phyloP scores from a whole-genome alignment of 1,140 invertebrate genomes.

The Xylocopa sonorina region DNA sequence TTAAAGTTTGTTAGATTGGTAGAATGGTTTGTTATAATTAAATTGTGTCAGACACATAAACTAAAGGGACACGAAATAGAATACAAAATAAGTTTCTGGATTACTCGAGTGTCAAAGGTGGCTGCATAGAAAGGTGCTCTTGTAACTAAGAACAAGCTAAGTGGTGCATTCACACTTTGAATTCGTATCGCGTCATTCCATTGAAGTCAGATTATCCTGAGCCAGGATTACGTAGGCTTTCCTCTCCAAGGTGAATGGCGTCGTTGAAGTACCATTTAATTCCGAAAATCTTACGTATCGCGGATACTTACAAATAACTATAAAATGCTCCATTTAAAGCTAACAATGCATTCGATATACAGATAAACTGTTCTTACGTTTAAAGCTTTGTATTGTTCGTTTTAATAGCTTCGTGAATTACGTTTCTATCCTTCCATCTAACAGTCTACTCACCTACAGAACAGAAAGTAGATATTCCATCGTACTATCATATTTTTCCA shows the following conservation, averaged over 20 bases:
- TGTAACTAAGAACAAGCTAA: conserved; percentile 47
- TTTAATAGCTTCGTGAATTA: background rate
- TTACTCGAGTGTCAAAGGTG: background rate
- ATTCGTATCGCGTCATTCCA: conserved; percentile 67
- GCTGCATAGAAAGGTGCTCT: background rate
- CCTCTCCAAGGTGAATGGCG: conserved; percentile 41
- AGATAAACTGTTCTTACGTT: conserved; percentile 4
- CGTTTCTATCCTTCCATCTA: no score
- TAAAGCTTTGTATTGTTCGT: background rate
- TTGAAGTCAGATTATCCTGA: conserved; percentile 77
- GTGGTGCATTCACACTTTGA: conserved; percentile 69
- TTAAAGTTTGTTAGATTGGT: no score
- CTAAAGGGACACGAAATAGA: no score
- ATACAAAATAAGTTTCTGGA: background rate
- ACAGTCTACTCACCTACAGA: no score
- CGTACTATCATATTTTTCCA: no score
- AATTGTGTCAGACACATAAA: no score
- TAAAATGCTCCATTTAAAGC: conserved; percentile 45
- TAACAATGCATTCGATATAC: conserved; percentile 34
- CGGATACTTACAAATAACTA: conserved; percentile 1
- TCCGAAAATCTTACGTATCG: conserved; percentile 38
- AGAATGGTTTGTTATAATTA: no score
- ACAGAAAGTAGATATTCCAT: no score
- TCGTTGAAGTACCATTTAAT: conserved; percentile 68
- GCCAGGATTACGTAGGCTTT: conserved; percentile 67